A percentile compares a stretch with the other conserved stretches of the same genome.
These are phyloP conservation scores for Propithecus deckenii DNA, from an alignment of 2,797 vertebrate genomes.

Conservation along the genomic window DNA sequence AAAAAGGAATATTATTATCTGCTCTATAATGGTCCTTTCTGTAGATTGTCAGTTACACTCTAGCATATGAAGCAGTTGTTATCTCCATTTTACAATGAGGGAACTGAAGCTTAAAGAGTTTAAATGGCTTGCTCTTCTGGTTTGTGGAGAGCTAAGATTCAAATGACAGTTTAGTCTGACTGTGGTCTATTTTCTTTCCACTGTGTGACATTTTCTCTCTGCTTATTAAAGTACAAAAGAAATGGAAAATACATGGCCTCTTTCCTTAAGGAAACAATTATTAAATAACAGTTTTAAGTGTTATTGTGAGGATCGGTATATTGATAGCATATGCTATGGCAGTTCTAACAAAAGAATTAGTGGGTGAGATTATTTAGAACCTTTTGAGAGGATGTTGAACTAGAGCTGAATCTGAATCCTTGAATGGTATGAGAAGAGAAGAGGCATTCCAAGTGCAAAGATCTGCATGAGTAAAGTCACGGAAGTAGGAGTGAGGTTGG, in stretches of 20 bases:
- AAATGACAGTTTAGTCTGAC: too few species aligned
- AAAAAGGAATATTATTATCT: neutral
- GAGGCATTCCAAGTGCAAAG: neutral
- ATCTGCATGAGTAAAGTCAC: neutral
- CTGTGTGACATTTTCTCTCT: too few species aligned
- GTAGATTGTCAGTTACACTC: neutral
- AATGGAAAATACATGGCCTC: neutral
- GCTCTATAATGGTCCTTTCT: neutral
- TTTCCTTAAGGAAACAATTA: neutral
- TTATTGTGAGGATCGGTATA: neutral
- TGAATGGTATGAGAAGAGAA: neutral
- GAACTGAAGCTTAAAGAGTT: conserved; percentile 3
- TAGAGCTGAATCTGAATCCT: neutral
- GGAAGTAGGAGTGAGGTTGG: neutral
- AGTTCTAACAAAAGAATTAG: neutral
- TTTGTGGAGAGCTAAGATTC: too few species aligned
- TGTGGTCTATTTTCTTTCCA: too few species aligned
- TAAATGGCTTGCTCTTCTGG: neutral
- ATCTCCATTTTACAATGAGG: neutral
- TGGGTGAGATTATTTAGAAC: neutral
- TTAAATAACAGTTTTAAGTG: neutral
- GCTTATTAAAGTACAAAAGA: neutral
- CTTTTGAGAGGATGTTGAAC: neutral
- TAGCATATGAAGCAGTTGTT: neutral
- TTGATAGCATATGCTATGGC: neutral